Evolutionary conservation across 2,797 vertebrate genomes (phyloP).

Genomic region (Microctenopoma stevenorrisi): DNA sequence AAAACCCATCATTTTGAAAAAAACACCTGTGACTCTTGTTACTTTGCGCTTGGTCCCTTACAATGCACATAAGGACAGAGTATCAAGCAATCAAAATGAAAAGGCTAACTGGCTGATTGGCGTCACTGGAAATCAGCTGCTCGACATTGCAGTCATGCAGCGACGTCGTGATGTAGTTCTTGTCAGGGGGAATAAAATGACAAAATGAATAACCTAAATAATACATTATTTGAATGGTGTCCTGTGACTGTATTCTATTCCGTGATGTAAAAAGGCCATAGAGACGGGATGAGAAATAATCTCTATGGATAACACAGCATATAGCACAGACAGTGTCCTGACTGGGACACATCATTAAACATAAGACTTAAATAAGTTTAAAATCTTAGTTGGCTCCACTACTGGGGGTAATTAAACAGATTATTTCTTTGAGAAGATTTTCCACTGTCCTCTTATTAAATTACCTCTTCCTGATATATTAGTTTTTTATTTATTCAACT

Average conservation of each 20-base stretch:
- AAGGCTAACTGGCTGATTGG: background rate
- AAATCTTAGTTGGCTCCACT: constrained; percentile 53
- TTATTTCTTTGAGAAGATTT: constrained; percentile 38
- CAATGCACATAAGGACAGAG: no score
- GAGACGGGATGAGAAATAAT: constrained; percentile 22
- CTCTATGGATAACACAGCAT: constrained; percentile 21
- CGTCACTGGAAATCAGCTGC: constrained; percentile 33
- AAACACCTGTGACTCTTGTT: no score
- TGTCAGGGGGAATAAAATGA: constrained; percentile 3
- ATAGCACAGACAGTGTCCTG: constrained; percentile 23
- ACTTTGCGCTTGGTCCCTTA: no score
- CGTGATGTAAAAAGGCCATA: constrained; percentile 1
- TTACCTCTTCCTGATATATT: constrained; percentile 23
- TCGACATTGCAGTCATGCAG: constrained; percentile 33
- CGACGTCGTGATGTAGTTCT: background rate
- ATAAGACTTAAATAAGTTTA: constrained; percentile 55
- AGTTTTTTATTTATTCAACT: constrained; percentile 43
- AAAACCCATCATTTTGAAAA: no score
- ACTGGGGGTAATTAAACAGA: constrained; percentile 56
- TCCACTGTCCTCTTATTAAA: constrained; percentile 14
- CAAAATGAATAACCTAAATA: background rate
- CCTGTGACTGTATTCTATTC: constrained; percentile 3
- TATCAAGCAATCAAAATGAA: no score
- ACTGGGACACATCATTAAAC: constrained; percentile 23
- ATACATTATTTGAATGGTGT: background rate